Evolutionary conservation across 2,888 invertebrate species (phyloP), one percentile per base, ranked within the genome.

Genomic region (Coleophora deauratella): DNA sequence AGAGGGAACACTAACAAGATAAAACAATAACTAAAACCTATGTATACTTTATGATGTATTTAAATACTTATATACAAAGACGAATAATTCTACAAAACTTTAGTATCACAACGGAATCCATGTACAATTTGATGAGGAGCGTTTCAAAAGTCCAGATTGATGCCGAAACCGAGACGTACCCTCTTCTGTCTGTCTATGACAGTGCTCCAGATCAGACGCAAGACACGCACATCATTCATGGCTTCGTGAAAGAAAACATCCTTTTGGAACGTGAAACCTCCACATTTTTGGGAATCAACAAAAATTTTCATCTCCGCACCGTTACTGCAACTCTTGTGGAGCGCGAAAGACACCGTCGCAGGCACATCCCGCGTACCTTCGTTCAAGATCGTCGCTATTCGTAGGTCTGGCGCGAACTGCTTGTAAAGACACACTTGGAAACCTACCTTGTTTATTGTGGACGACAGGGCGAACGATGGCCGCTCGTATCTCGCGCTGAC

Each of bases 11-110:
- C 57, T 62, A 63, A 60, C 61, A 72, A 65, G 57, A 65, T 72
- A 82, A 80, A 81, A 59, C 62, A 62, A 58, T 75, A 73, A 68
- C 72, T 82, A 80, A 82, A 84, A 82, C 65, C 71, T 82, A 84
- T 84, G 84, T 84, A 84, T 82, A 84, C 37, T 37, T 37, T 30
- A 37, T 30, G 30, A 37, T 37, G 30, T 37, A 12, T 37, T 37
- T 37, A 30, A 37, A 37, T 37, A 37, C 84, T 84, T 84, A 84
- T 73, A 72, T 79, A 84, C 76, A 84, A 82, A 81, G 47, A 66
- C 47, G 66, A 70, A 79, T 74, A 80, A 57, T 61, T 66, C 67
- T 80, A 82, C 60, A 79, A 79, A 77, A 74, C 62, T 28, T 47
- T 42, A 36, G 45, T 47, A 21, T 21, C 21, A 21, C 21, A 21